A percentile compares a stretch with the other conserved stretches of the same genome.
Conservation (phyloP, 2,888 invertebrate species). For the Nephrotoma flavescens region DNA sequence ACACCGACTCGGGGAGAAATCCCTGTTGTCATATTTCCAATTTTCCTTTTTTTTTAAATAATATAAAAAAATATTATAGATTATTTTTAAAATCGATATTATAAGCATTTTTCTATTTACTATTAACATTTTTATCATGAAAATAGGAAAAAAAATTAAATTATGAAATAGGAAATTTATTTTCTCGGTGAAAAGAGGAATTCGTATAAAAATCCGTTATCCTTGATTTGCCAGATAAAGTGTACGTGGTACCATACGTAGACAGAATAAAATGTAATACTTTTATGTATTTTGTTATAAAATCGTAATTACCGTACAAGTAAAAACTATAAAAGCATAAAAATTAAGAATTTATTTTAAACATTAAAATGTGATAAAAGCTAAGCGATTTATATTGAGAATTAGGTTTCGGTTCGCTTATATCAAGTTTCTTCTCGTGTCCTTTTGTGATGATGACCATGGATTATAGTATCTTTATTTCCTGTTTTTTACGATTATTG, state of each 20-base stretch:
- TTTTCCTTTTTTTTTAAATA: neutral
- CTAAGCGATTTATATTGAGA: neutral
- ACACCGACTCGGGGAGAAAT: neutral
- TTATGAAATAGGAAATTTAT: neutral
- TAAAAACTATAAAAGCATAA: neutral
- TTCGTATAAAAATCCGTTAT: neutral
- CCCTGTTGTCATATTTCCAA: neutral
- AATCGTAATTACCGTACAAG: neutral
- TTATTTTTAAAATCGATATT: neutral
- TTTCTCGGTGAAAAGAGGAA: neutral
- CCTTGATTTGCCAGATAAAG: neutral
- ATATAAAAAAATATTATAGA: neutral
- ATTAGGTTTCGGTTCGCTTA: neutral
- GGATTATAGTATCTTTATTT: too few relatives aligned
- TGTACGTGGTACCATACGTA: too few relatives aligned
- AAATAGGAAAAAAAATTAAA: neutral
- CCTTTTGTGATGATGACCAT: too few relatives aligned
- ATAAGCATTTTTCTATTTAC: neutral
- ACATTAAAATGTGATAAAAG: neutral
- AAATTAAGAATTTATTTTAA: neutral
- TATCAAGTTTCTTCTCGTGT: too few relatives aligned
- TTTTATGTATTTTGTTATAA: neutral
- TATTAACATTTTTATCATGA: neutral
- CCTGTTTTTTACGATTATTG: too few relatives aligned
- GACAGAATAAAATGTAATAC: neutral